Base-by-base conservation (phyloP, 2,113 vertebrate species). In the Campylomormyrus tamandua region DNA sequence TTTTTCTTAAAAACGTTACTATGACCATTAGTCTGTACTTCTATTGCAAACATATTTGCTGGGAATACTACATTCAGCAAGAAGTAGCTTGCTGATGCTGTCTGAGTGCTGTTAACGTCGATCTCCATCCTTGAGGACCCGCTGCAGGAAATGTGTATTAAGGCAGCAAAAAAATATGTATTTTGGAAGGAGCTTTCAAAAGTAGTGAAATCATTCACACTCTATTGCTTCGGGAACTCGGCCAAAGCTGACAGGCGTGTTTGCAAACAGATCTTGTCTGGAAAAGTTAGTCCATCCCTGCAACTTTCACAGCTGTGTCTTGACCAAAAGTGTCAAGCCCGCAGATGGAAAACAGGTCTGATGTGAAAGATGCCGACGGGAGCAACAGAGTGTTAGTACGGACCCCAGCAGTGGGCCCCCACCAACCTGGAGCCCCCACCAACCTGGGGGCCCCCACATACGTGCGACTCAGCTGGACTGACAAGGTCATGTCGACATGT, bases 191-290 rank as follows among this genome's bases (percentile, higher is more conserved):
- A 83, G 48, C 88, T 45, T 52, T 56, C 50, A 83, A 83, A 50
- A 89, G 45, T 83, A 83, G 70, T 89, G 74, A 89, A 89, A 88
- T 70, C 5, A 66, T 70, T 39, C 31, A 56, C 70, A 89, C 31
- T 53, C 50, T 17, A 83, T 35, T 83, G 49, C 48, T 52, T 19
- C 10, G 46, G 31, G 70, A 56, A 42, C 31, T n/a, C 39, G n/a
- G 46, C 70, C 74, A 89, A 49, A 74, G 50, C 74, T 89, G 88
- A 50, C 19, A 80, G 31, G 5, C 74, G 27, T 83, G 50, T 19
- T 89, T 83, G 48, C 49, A 13, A 66, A 88, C 58, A 49, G 31
- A 80, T 77, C 88, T 50, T 50, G 45, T 49, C 42, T 74, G 45
- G 62, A 88, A 80, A 15, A 83, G n/a, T 77, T 39, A 21, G 88